Evolutionary conservation across 2,113 vertebrate species (phyloP).

Genomic region (Rhinopomastus cyanomelas): DNA sequence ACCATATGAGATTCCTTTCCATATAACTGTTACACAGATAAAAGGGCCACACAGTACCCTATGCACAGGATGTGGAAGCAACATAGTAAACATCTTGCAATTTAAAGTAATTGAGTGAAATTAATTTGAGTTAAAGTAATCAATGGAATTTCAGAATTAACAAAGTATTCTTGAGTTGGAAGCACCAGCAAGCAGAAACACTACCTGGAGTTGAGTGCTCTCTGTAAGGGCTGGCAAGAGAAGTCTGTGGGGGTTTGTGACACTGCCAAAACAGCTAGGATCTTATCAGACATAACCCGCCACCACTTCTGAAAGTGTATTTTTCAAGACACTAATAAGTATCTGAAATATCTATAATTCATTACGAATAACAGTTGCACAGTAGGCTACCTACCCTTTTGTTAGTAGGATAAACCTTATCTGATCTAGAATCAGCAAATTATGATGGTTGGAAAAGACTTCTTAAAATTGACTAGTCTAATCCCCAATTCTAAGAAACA

Average conservation of each 20-base stretch:
- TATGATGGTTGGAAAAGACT: neutral
- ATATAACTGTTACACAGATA: neutral
- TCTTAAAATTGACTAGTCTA: neutral
- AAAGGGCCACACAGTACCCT: neutral
- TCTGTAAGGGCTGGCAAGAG: neutral
- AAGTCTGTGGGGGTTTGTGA: neutral
- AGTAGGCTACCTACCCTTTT: neutral
- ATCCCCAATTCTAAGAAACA: neutral
- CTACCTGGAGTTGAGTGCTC: neutral
- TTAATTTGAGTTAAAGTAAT: neutral
- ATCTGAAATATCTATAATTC: neutral
- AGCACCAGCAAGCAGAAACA: neutral
- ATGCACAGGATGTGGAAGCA: neutral
- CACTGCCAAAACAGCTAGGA: neutral
- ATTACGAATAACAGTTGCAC: neutral
- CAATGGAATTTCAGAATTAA: neutral
- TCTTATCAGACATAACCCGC: neutral
- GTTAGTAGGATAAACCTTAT: neutral
- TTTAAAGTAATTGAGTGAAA: too few relatives aligned
- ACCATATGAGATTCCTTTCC: neutral
- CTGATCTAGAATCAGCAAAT: neutral
- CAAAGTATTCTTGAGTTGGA: neutral
- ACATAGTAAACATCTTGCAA: neutral
- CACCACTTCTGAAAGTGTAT: neutral
- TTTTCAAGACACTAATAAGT: neutral